phyloP scores from a whole-genome alignment of 2,797 vertebrate species.

The Chelon labrosus region DNA sequence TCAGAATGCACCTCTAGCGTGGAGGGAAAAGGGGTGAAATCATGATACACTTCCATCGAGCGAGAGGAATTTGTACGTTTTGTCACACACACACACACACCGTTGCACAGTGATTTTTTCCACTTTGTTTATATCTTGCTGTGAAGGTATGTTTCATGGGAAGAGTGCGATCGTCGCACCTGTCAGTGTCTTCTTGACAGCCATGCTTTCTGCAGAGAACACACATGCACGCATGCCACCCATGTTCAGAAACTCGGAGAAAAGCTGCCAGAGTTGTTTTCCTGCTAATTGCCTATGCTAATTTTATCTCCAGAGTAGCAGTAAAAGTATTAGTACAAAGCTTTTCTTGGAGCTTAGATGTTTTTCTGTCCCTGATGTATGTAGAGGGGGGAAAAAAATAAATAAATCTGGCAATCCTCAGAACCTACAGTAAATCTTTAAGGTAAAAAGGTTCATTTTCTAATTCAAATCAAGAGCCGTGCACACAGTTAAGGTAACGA shows the following conservation, averaged over 20 bases:
- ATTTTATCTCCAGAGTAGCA: constrained; percentile 72
- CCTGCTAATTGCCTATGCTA: constrained; percentile 80
- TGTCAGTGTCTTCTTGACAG: constrained; percentile 59
- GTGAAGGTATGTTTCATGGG: constrained; percentile 53
- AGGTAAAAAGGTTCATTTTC: constrained; percentile 13
- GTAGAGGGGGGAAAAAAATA: constrained; percentile 5
- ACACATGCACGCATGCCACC: constrained; percentile 30
- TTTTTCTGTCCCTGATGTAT: constrained; percentile 37
- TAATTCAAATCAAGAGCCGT: too few relatives aligned
- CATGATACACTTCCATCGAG: constrained; percentile 31
- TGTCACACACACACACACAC: constrained; percentile 32
- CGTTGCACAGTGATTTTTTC: constrained; percentile 37
- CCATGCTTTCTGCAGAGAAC: constrained; percentile 35
- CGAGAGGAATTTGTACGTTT: constrained; percentile 52
- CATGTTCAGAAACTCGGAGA: constrained; percentile 61
- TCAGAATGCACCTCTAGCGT: constrained; percentile 26
- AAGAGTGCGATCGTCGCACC: constrained; percentile 58
- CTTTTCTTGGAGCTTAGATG: constrained; percentile 61
- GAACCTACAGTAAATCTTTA: constrained; percentile 15
- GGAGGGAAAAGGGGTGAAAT: constrained; percentile 55
- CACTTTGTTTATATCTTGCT: constrained; percentile 49
- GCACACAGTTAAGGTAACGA: constrained; percentile 6
- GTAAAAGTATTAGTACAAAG: constrained; percentile 68
- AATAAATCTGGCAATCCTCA: constrained; percentile 4
- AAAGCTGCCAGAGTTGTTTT: constrained; percentile 74